phyloP scores from a whole-genome alignment of 2,113 vertebrate species.

The Lepus americanus region DNA sequence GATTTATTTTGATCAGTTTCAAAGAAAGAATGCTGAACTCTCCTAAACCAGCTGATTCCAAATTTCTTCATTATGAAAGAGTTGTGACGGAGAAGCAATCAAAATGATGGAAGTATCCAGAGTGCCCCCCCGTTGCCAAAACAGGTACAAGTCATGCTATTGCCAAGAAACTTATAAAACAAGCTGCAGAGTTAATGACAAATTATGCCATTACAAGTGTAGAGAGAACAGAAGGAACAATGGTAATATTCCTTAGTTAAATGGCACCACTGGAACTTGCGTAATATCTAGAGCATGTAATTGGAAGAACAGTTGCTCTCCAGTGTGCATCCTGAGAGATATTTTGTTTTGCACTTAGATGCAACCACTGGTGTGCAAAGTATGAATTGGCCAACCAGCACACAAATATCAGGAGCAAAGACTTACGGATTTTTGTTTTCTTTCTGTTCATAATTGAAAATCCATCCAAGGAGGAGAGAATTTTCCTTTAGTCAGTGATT shows the following conservation, averaged over 20 bases:
- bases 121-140: neutral
- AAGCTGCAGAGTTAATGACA: neutral
- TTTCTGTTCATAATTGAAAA: neutral
- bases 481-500: neutral
- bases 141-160: too few relatives aligned
- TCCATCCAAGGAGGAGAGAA: neutral
- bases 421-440: neutral
- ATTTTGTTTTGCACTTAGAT: neutral
- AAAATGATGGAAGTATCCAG: neutral
- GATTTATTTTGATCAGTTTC: neutral
- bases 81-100: neutral
- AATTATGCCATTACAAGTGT: neutral
- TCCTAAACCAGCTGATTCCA: neutral
- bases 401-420: neutral
- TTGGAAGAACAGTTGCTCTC: neutral
- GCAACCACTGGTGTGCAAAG: neutral
- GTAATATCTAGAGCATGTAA: accelerated
- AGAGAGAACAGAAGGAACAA: neutral
- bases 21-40: neutral
- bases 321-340: accelerated
- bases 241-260: neutral
- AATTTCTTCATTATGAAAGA: accelerated
- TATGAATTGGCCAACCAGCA: neutral
- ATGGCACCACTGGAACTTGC: neutral
- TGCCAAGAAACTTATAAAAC: neutral